These are phyloP conservation scores for Drosophila athabasca DNA, from an alignment of 1,140 invertebrate genomes.

Conservation along the genomic window DNA sequence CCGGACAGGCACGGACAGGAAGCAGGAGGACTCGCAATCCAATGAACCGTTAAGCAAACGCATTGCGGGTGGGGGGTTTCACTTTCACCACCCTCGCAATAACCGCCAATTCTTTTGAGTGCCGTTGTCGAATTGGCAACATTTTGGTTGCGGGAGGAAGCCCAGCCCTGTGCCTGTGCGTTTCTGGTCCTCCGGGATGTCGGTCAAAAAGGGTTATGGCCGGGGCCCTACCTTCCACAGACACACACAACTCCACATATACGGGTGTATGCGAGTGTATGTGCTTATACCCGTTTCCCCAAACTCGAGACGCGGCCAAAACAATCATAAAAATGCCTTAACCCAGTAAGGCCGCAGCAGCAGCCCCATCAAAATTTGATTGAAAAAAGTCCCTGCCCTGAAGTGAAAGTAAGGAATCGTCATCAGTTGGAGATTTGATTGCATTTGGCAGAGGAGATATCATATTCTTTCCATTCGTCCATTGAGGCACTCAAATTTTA, in stretches of 20 bases:
- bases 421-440: constrained; percentile 74
- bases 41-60: constrained; percentile 78
- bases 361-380: constrained; percentile 69
- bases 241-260: not conserved
- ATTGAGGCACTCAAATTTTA: constrained; percentile 60
- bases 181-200: constrained; percentile 64
- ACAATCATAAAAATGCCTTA: constrained; percentile 73
- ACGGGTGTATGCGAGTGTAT: not conserved
- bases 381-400: constrained; percentile 62
- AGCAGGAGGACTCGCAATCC: constrained; percentile 47
- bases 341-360: not conserved
- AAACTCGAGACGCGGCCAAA: constrained; percentile 23
- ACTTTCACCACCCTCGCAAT: constrained; percentile 39
- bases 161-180: constrained; percentile 12
- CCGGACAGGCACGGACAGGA: constrained; percentile 20
- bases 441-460: constrained; percentile 52
- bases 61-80: constrained; percentile 47
- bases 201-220: constrained; percentile 72
- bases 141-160: constrained; percentile 31
- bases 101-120: constrained; percentile 81
- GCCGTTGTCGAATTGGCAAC: constrained; percentile 80
- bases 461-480: constrained; percentile 15
- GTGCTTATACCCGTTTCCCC: not conserved
- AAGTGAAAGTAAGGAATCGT: constrained; percentile 32
- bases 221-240: constrained; percentile 34